phyloP scores from a whole-genome alignment of 2,113 vertebrate genomes.

The Oophaga pumilio region DNA sequence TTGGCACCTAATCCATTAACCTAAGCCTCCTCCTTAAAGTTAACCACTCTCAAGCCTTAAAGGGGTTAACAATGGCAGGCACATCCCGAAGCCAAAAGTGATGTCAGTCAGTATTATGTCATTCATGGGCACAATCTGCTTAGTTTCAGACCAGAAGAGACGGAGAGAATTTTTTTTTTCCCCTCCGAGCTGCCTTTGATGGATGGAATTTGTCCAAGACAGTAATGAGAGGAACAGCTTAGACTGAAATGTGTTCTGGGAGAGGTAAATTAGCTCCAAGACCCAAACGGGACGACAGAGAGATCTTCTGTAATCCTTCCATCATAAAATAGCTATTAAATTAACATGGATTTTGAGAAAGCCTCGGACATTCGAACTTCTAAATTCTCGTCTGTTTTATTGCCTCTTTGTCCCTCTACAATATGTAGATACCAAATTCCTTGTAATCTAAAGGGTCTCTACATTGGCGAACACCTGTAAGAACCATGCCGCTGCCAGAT shows the following conservation, averaged over 20 bases:
- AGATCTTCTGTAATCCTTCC: slow-evolving; percentile 37
- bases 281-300: slow-evolving; percentile 2
- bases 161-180: slow-evolving; percentile 31
- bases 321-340: slow-evolving; percentile 35
- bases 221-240: slow-evolving; percentile 54
- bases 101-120: slow-evolving; percentile 57
- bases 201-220: slow-evolving; percentile 45
- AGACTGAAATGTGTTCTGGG: slow-evolving; percentile 23
- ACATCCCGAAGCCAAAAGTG: slow-evolving; percentile 38
- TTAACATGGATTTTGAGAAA: slow-evolving; percentile 6
- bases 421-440: neutral
- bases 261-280: slow-evolving; percentile 33
- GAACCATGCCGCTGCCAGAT: neutral
- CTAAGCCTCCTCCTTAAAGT: neutral
- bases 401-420: neutral
- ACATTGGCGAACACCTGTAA: neutral
- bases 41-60: neutral
- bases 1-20: neutral
- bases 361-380: slow-evolving; percentile 1
- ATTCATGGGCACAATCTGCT: slow-evolving; percentile 41
- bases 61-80: slow-evolving; percentile 17
- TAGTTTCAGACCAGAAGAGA: slow-evolving; percentile 31
- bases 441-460: neutral
- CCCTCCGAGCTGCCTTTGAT: slow-evolving; percentile 30
- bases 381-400: neutral